phyloP scores from a whole-genome alignment of 2,888 invertebrate genomes.

The Gibbula magus region DNA sequence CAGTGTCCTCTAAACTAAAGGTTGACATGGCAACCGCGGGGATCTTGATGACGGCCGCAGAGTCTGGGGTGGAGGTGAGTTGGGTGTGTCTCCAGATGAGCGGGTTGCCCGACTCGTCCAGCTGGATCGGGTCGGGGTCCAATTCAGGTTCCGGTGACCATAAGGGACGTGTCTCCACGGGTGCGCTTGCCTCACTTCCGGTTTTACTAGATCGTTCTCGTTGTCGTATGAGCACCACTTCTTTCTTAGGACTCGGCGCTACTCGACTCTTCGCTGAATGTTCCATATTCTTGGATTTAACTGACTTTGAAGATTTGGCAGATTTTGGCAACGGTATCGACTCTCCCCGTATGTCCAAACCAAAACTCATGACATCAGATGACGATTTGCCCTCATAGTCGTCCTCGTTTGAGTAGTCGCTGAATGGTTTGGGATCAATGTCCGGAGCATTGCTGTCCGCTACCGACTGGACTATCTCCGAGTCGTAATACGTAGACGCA shows the following conservation, averaged over 20 bases:
- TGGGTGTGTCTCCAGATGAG: slow-evolving; percentile 2
- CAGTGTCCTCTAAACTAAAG: not conserved
- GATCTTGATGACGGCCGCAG: not conserved
- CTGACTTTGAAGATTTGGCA: not conserved
- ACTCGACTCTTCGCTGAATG: not conserved
- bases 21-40: not conserved
- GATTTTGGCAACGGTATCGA: not conserved
- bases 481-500: slow-evolving; percentile 17
- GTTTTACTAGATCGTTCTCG: not conserved
- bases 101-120: slow-evolving; percentile 15
- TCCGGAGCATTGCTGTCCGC: slow-evolving; percentile 19
- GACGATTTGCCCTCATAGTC: not conserved
- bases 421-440: not conserved
- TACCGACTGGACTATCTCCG: slow-evolving; percentile 12
- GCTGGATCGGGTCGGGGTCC: not conserved
- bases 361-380: not conserved
- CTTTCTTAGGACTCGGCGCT: not conserved
- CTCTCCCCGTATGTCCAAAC: not conserved
- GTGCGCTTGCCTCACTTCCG: not conserved
- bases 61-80: not conserved
- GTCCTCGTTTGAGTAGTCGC: not conserved
- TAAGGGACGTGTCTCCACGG: not conserved
- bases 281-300: not conserved
- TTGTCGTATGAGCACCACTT: too few species aligned
- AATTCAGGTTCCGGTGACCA: not conserved